phyloP scores from a whole-genome alignment of 2,888 invertebrate genomes.

The Athrips mouffetella region DNA sequence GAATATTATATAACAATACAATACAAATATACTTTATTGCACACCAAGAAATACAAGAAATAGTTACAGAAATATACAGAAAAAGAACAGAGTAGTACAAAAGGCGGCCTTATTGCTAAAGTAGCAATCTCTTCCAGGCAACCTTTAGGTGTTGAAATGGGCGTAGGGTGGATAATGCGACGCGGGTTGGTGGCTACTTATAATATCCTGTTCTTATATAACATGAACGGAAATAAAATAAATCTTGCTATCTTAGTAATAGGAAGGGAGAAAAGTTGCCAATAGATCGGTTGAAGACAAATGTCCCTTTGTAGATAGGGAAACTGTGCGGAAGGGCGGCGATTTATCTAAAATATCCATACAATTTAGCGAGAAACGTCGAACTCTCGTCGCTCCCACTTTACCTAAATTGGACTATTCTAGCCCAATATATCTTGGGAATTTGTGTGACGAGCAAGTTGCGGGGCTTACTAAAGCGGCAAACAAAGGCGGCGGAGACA shows the following conservation, averaged over 20 bases:
- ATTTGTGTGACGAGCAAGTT: constrained; percentile 70
- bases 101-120: no score
- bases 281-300: constrained; percentile 63
- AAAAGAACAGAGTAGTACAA: no score
- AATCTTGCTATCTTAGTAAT: constrained; percentile 43
- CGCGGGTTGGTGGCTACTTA: no score
- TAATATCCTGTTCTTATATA: not conserved
- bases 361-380: constrained; percentile 67
- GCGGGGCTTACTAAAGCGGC: constrained; percentile 42
- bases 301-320: constrained; percentile 67
- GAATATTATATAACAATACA: not conserved
- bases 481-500: constrained; percentile 62
- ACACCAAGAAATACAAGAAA: no score
- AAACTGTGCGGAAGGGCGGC: constrained; percentile 61
- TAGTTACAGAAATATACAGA: no score
- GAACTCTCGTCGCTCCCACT: constrained; percentile 70
- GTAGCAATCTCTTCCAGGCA: no score
- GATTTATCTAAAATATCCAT: constrained; percentile 75
- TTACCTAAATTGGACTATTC: constrained; percentile 73
- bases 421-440: constrained; percentile 66
- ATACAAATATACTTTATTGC: not conserved
- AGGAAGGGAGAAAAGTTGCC: constrained; percentile 52
- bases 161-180: no score
- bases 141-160: no score
- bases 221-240: constrained; percentile 28